Evolutionary conservation across 1,140 invertebrate species (phyloP).

Genomic region (Chironomus tepperi): DNA sequence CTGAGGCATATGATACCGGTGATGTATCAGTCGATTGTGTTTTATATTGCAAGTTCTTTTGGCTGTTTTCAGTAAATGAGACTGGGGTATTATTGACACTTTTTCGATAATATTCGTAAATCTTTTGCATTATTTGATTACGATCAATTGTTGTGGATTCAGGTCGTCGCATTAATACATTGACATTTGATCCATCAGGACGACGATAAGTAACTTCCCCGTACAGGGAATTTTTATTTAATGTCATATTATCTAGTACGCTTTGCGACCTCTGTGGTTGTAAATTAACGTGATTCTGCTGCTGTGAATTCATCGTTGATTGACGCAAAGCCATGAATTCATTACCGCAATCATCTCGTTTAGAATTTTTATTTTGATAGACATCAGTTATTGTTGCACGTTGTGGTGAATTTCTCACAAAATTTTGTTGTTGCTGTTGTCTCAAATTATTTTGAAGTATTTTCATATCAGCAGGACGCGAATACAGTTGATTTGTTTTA

Average conservation of each 20-base stretch:
- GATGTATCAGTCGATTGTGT: constrained; percentile 31
- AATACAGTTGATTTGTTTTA: not conserved
- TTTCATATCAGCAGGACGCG: not conserved
- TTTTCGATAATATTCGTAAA: constrained; percentile 38
- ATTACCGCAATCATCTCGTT: constrained; percentile 27
- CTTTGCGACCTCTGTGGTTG: constrained; percentile 33
- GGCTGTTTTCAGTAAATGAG: not conserved
- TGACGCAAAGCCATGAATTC: constrained; percentile 19
- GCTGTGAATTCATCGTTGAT: not conserved
- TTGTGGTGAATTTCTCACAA: constrained; percentile 34
- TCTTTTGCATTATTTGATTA: constrained; percentile 38
- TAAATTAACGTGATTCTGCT: not conserved
- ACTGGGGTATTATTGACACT: constrained; percentile 33
- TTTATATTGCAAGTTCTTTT: constrained; percentile 24
- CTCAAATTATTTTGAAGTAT: not conserved
- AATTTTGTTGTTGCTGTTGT: constrained; percentile 26
- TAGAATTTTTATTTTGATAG: constrained; percentile 24
- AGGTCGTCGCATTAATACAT: constrained; percentile 32
- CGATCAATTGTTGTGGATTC: constrained; percentile 32
- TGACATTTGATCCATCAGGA: constrained; percentile 30
- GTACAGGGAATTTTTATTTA: constrained; percentile 3
- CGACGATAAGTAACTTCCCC: constrained; percentile 29
- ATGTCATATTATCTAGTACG: constrained; percentile 33
- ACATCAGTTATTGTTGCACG: constrained; percentile 35
- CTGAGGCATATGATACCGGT: constrained; percentile 37